Base-by-base conservation (phyloP, 2,113 vertebrate genomes). In the Pelecanoides urinatrix region DNA sequence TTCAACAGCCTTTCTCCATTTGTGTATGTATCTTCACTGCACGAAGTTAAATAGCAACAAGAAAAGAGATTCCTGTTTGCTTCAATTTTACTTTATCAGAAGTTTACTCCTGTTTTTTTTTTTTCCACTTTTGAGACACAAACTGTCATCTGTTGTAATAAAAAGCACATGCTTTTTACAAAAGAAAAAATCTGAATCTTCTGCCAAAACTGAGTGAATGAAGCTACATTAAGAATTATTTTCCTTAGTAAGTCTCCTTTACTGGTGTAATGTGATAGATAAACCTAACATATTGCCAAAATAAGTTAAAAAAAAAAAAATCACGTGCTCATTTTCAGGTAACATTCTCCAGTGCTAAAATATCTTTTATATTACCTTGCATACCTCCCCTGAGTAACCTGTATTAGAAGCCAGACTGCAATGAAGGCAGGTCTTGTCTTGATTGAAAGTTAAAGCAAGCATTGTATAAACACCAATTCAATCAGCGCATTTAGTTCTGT, bases 41-140 rank as follows among this genome's bases (percentile, higher is more conserved):
- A 95, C 29, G 7, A 95, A 94, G 78, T 93, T 76, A 96, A 97
- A 96, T 84, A 85, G 67, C 91, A 96, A 92, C 61, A 91, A 92
- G 65, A 94, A 82, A 72, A 56, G 21, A 56, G 32, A 25, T 6
- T 80, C 91, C 25, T 40, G 10, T 52, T 96, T 92, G 42, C 94
- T 96, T 97, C 83, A 84, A 10, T 93, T 95, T 95, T 89, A 66
- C 79, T 96, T 88, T 70, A 92, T 80, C 75, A 87, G 58, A 98
- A 93, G 85, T 36, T 93, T 67, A 63, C 36, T 91, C 45, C 55
- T 58, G 36, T 16, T 30, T 76, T 74, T 96, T 92, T 49, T 30
- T 76, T 74, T 96, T 92, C 45, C n/a, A 90, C 27, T 94, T 95
- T 85, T 55, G 74, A 85, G 86, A 78, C 40, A 84, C 14, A 76